These are phyloP conservation scores for Troides oblongomaculatus DNA, from an alignment of 2,888 invertebrate species.

Conservation along the genomic window DNA sequence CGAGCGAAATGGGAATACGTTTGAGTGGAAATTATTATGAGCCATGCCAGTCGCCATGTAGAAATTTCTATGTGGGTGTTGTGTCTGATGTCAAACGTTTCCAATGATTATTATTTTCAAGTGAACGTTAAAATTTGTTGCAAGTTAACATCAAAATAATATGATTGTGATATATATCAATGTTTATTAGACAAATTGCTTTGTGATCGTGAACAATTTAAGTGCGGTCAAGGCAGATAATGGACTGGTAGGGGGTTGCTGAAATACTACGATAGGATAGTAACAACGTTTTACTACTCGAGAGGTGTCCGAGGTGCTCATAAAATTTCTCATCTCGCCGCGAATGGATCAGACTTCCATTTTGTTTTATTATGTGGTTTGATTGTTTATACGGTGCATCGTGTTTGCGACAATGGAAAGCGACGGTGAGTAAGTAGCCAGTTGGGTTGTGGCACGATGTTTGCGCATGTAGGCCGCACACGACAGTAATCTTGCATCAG, in stretches of 20 bases:
- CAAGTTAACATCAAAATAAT: conserved; percentile 58
- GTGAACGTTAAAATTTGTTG: conserved; percentile 67
- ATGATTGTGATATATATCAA: conserved; percentile 51
- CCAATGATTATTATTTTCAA: conserved; percentile 77
- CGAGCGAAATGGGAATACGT: conserved; percentile 74
- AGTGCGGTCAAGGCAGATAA: conserved; percentile 68
- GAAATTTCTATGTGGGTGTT: conserved; percentile 79
- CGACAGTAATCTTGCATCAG: conserved; percentile 71
- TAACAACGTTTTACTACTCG: conserved; percentile 78
- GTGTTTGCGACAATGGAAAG: conserved; percentile 71
- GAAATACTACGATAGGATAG: conserved; percentile 80
- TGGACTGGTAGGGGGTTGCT: conserved; percentile 76
- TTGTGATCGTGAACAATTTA: conserved; percentile 61
- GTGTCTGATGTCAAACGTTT: conserved; percentile 75
- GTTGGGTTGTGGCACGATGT: conserved; percentile 49
- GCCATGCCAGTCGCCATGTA: conserved; percentile 75
- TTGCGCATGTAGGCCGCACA: conserved; percentile 74
- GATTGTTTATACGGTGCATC: conserved; percentile 69
- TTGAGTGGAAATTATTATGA: conserved; percentile 78
- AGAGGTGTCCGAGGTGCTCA: conserved; percentile 59
- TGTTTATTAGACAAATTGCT: conserved; percentile 55
- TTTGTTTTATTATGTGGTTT: conserved; percentile 78
- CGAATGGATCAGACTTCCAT: conserved; percentile 74
- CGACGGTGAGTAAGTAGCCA: conserved; percentile 66
- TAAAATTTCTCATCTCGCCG: conserved; percentile 72